Evolutionary conservation across 2,888 invertebrate species (phyloP), one percentile per base, ranked within the genome.

Genomic region (Xanthia togata): DNA sequence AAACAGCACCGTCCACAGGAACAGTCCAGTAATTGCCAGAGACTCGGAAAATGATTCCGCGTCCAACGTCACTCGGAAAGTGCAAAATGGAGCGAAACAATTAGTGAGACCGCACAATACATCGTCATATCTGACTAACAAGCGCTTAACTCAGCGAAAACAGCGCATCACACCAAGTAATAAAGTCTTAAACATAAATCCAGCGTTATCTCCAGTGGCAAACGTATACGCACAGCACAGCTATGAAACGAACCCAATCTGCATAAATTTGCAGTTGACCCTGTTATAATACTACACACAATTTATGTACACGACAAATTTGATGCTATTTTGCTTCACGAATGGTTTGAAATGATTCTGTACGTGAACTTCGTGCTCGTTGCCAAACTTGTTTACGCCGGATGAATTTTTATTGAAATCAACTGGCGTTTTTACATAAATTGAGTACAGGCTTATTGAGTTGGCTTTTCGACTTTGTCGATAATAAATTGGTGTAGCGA

Each of bases 181-280:
- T 91, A 93, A 91, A 93, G 90, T 93, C 91, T 93, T 91, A 88
- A 89, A 89, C 91, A 93, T 93, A 94, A 93, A 94, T 93, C 91
- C 90, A 85, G 85, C 88, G 92, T 91, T 94, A 93, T 94, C 94
- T 92, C 88, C 84, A 88, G 90, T 89, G 88, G 92, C 90, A 89
- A 92, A 91, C 90, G 91, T 93, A 91, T 88, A 93, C 93, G 92
- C 93, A 93, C 90, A 91, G 88, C 89, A 89, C 82, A 86, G 91
- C 92, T 90, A 92, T 92, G 92, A 92, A 93, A 93, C 92, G 91
- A 94, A 94, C 90, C 90, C 93, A 94, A 94, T 94, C 94, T 94
- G 93, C 94, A 94, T 94, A 94, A 93, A 94, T 94, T 94, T 94
- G 94, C 92, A 94, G 93, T 94, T 94, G 93, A 94, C 94, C 93